Evolutionary conservation across 2,888 invertebrate genomes (phyloP).

Genomic region (Nemotelus pantherinus): DNA sequence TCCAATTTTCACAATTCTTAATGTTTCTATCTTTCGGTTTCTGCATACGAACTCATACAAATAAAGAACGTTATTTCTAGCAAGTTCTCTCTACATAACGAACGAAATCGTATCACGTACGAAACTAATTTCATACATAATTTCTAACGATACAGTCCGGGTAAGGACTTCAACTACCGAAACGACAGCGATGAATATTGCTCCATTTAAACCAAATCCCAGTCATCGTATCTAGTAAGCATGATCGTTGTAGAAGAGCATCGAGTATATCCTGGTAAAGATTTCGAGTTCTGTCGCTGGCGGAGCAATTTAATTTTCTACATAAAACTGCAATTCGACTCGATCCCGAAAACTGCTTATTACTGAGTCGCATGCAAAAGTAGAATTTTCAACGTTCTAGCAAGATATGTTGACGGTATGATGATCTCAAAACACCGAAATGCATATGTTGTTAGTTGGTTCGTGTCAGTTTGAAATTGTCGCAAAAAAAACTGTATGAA

Average conservation of each 20-base stretch:
- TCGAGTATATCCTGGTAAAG: too few species aligned
- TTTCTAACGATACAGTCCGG: slow-evolving; percentile 28
- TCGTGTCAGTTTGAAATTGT: too few species aligned
- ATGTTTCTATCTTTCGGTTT: not conserved
- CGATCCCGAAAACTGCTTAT: slow-evolving; percentile 30
- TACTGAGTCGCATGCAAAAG: slow-evolving; percentile 8
- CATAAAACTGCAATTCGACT: slow-evolving; percentile 40
- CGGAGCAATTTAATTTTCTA: slow-evolving; percentile 28
- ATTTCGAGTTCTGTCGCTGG: not conserved
- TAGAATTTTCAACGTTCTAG: slow-evolving; percentile 10
- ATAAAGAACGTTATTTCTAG: too few species aligned
- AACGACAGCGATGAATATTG: not conserved
- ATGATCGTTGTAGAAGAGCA: not conserved
- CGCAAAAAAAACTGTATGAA: too few species aligned
- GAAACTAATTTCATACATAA: slow-evolving; percentile 34
- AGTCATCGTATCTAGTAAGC: slow-evolving; percentile 7
- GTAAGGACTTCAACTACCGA: not conserved
- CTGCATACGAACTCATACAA: too few species aligned
- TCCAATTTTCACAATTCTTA: slow-evolving; percentile 8
- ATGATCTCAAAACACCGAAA: not conserved
- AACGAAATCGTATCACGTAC: slow-evolving; percentile 28
- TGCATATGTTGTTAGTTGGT: too few species aligned
- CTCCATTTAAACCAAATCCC: slow-evolving; percentile 19
- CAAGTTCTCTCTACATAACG: too few species aligned
- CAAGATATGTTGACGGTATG: not conserved